A percentile compares a stretch with the other conserved stretches of the same genome.
Conservation (phyloP, 1,140 invertebrate species). For the Euwallacea similis region DNA sequence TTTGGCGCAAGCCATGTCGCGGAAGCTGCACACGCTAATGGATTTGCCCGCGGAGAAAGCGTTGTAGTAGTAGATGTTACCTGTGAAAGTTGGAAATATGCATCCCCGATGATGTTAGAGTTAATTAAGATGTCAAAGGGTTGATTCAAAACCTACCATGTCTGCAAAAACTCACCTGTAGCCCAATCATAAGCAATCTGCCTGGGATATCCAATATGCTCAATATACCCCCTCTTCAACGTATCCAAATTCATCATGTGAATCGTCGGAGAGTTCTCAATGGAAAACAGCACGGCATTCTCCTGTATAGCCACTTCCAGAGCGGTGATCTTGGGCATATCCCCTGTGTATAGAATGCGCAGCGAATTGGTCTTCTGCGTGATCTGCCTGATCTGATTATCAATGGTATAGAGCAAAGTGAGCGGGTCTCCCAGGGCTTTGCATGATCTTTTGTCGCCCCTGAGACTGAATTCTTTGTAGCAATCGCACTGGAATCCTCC, state of each 20-base stretch:
- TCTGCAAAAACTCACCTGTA: constrained; percentile 50
- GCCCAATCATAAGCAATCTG: constrained; percentile 78
- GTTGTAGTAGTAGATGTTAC: constrained; percentile 71
- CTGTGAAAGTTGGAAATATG: constrained; percentile 12
- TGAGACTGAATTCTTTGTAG: constrained; percentile 71
- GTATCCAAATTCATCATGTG: constrained; percentile 40
- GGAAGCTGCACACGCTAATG: constrained; percentile 62
- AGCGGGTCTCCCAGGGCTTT: constrained; percentile 63
- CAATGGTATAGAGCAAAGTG: constrained; percentile 57
- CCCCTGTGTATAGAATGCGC: constrained; percentile 52
- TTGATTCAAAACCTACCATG: neutral
- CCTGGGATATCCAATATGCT: constrained; percentile 57
- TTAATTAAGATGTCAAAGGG: neutral
- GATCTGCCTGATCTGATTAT: constrained; percentile 59
- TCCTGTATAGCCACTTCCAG: constrained; percentile 56
- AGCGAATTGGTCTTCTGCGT: constrained; percentile 49
- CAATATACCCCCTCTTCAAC: constrained; percentile 42
- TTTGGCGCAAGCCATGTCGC: constrained; percentile 59
- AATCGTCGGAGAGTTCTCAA: constrained; percentile 52
- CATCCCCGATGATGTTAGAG: neutral
- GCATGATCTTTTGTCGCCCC: constrained; percentile 68
- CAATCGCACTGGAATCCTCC: constrained; percentile 70
- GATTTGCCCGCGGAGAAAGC: constrained; percentile 53
- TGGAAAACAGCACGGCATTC: constrained; percentile 52
- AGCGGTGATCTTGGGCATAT: constrained; percentile 55